Conservation (phyloP, 2,888 invertebrate species). For the Cacoxenus indagator region DNA sequence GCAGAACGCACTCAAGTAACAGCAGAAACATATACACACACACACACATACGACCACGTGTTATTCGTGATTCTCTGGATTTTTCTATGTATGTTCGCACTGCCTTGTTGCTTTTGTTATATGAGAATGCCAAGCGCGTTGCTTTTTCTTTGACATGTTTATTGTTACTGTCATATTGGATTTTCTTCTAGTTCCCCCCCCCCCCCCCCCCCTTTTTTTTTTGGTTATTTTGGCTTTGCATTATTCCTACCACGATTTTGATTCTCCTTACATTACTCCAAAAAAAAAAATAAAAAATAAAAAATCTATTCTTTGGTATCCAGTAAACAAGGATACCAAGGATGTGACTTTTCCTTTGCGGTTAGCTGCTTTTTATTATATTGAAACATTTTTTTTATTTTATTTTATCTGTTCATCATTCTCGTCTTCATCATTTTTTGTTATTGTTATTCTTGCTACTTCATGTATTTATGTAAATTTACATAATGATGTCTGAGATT, state of each 20-base stretch:
- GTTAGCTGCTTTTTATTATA: slow-evolving; percentile 5
- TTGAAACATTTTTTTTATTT: neutral
- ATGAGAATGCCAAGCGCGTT: neutral
- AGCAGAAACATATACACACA: too few species aligned
- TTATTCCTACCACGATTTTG: neutral
- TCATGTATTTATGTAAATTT: slow-evolving; percentile 48
- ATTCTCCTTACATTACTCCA: too few species aligned
- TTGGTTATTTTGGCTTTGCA: neutral
- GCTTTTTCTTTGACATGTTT: slow-evolving; percentile 48
- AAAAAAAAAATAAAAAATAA: too few species aligned
- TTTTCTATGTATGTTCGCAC: neutral
- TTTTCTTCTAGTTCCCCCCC: slow-evolving; percentile 46
- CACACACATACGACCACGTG: too few species aligned
- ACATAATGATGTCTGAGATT: slow-evolving; percentile 61
- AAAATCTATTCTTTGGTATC: too few species aligned
- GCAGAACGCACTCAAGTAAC: too few species aligned
- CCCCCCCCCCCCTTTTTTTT: slow-evolving; percentile 3
- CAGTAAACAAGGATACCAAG: neutral
- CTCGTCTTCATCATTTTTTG: neutral
- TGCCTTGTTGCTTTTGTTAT: neutral
- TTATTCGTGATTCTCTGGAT: too few species aligned
- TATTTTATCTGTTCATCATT: neutral
- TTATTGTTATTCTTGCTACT: slow-evolving; percentile 30
- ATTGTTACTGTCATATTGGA: slow-evolving; percentile 59
- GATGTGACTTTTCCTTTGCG: slow-evolving; percentile 13